Evolutionary conservation across 2,797 vertebrate genomes (phyloP).

Genomic region (Peromyscus nudipes): DNA sequence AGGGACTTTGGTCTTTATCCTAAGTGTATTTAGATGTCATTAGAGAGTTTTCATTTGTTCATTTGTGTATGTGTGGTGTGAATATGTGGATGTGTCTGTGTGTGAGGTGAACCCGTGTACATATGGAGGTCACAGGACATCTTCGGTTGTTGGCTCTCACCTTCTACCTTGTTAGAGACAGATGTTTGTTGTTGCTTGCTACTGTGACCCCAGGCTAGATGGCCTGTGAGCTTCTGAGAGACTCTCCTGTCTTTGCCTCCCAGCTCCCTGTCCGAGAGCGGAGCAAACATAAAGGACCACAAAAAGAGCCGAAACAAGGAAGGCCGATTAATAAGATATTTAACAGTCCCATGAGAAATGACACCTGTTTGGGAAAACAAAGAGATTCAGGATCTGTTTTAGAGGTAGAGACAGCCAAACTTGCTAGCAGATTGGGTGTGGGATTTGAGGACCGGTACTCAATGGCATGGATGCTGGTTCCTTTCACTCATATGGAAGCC

Average conservation of each 20-base stretch:
- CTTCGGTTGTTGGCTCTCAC: not conserved
- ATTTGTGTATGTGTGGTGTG: not conserved
- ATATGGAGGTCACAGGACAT: not conserved
- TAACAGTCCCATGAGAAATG: slow-evolving; percentile 34
- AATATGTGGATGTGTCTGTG: not conserved
- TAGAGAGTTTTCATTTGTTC: not conserved
- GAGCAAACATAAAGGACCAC: not conserved
- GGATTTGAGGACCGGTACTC: not conserved
- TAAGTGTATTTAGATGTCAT: slow-evolving; percentile 16
- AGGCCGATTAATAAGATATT: not conserved
- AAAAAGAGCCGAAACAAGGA: not conserved
- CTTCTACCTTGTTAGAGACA: not conserved
- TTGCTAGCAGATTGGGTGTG: not conserved
- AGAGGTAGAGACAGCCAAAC: not conserved
- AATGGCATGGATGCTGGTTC: not conserved
- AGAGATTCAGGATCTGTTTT: not conserved
- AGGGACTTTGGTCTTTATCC: slow-evolving; percentile 43
- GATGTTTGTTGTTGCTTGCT: not conserved
- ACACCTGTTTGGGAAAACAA: not conserved
- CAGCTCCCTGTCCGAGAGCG: no score
- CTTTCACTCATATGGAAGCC: not conserved
- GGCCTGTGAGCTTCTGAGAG: not conserved
- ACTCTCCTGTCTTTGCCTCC: not conserved
- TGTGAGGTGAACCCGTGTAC: not conserved
- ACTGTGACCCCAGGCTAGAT: not conserved